Evolutionary conservation across 1,140 invertebrate species (phyloP).

Genomic region (Rhagoletis zephyria): DNA sequence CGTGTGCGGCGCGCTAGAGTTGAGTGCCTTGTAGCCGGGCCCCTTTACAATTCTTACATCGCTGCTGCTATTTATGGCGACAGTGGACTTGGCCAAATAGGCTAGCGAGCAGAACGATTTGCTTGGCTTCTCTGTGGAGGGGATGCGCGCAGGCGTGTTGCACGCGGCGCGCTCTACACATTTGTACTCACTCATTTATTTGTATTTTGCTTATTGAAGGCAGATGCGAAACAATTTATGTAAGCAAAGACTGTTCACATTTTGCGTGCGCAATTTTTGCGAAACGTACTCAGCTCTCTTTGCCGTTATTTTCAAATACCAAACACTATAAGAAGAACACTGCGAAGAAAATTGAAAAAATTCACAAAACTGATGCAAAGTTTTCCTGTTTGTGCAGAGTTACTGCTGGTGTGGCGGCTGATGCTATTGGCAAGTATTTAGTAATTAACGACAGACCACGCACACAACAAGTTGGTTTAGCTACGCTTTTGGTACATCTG

Average conservation of each 20-base stretch:
- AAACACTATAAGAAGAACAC: not conserved
- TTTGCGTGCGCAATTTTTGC: not conserved
- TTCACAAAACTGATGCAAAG: not conserved
- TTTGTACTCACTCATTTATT: constrained; percentile 53
- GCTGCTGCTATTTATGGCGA: constrained; percentile 54
- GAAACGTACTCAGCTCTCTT: not conserved
- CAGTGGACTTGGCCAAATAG: constrained; percentile 58
- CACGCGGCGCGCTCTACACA: constrained; percentile 23
- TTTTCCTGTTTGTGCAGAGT: not conserved
- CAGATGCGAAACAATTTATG: not conserved
- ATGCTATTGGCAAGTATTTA: not conserved
- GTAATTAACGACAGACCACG: not conserved
- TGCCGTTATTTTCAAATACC: not conserved
- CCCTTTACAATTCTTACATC: constrained; percentile 56
- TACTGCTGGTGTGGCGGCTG: not conserved
- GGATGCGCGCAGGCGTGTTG: not conserved
- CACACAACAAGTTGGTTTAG: not conserved
- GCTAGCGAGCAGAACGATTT: constrained; percentile 58
- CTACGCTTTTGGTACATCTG: constrained; percentile 10
- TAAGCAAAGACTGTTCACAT: constrained; percentile 12
- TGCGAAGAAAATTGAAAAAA: not conserved
- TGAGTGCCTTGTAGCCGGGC: not conserved
- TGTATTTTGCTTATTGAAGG: not conserved
- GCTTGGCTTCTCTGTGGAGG: constrained; percentile 31
- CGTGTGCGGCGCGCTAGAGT: not conserved